These are phyloP conservation scores for Cyphomyrus discorhynchus DNA, from an alignment of 2,113 vertebrate genomes.

Conservation along the genomic window DNA sequence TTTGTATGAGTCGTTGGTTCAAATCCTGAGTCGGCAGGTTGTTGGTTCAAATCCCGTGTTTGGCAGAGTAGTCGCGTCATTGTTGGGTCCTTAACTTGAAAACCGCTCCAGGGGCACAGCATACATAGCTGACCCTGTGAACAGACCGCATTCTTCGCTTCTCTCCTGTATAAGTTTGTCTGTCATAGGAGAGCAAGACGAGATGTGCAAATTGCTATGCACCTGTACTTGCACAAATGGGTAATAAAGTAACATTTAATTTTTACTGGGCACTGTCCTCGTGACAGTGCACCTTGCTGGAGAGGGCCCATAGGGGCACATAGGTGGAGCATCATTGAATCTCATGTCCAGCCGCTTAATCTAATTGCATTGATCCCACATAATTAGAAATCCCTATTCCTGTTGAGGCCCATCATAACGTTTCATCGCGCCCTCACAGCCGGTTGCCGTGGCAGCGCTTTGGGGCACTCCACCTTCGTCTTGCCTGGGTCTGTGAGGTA, in stretches of 20 bases:
- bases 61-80: neutral
- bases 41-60: neutral
- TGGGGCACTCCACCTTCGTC: conserved; percentile 37
- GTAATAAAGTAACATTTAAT: neutral
- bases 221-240: neutral
- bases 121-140: neutral
- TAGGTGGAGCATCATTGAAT: conserved; percentile 38
- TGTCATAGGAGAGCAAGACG: neutral
- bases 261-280: neutral
- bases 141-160: neutral
- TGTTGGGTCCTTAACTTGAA: neutral
- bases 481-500: conserved; percentile 26
- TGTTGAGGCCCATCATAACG: conserved; percentile 48
- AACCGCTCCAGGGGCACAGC: neutral
- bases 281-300: conserved; percentile 9
- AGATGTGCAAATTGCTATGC: neutral
- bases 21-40: neutral
- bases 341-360: conserved; percentile 35
- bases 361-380: conserved; percentile 56
- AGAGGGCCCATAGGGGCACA: neutral
- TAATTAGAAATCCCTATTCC: conserved; percentile 47
- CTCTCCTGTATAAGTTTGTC: neutral
- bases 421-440: conserved; percentile 30
- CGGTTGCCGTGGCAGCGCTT: conserved; percentile 1
- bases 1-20: neutral